phyloP scores from a whole-genome alignment of 2,797 vertebrate species.

The Pangasius djambal region DNA sequence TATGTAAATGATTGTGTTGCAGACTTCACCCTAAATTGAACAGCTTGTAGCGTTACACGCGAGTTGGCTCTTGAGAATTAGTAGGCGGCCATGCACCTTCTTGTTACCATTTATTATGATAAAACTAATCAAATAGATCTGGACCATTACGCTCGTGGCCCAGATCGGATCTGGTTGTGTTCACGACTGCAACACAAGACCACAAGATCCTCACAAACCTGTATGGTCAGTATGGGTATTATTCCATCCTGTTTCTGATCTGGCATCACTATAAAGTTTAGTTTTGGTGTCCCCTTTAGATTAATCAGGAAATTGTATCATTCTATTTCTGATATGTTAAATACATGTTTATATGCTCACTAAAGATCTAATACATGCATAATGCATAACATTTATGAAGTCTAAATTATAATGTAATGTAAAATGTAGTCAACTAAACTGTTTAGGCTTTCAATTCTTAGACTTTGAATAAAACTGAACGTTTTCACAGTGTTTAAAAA shows the following conservation, averaged over 20 bases:
- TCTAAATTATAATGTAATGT: not conserved
- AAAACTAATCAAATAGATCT: not conserved
- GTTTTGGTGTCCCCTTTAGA: conserved; percentile 53
- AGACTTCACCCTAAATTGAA: not conserved
- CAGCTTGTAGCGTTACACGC: not conserved
- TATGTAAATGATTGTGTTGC: not conserved
- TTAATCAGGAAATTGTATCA: conserved; percentile 1
- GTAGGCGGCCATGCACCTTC: not conserved
- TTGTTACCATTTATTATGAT: not conserved
- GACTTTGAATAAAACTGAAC: not conserved
- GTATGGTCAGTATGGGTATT: too few species aligned
- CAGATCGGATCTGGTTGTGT: not conserved
- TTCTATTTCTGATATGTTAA: not conserved
- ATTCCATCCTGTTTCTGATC: not conserved
- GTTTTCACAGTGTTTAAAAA: not conserved
- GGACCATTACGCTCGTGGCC: not conserved
- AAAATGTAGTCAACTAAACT: not conserved
- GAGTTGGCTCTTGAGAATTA: not conserved
- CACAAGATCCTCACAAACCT: too few species aligned
- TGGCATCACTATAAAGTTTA: conserved; percentile 16
- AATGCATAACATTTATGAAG: not conserved
- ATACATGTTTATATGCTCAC: not conserved
- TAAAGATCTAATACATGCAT: not conserved
- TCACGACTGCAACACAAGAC: not conserved
- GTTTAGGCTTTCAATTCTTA: not conserved